phyloP scores from a whole-genome alignment of 2,797 vertebrate species.

The Malacoctenus gilli region DNA sequence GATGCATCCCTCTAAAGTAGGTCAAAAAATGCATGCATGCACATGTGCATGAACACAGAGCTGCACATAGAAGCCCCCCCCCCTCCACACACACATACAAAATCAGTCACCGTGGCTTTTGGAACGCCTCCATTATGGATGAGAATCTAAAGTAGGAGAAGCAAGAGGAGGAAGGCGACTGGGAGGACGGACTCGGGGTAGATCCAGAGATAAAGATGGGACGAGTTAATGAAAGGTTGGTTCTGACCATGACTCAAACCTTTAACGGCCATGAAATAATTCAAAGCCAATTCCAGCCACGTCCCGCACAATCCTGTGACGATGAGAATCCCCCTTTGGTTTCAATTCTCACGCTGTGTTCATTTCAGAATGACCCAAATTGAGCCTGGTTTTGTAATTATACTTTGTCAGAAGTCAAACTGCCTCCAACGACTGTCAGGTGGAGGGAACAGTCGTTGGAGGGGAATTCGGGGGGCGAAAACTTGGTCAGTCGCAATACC shows the following conservation, averaged over 20 bases:
- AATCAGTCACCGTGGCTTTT: slow-evolving; percentile 10
- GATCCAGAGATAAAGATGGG: not conserved
- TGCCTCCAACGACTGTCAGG: no score
- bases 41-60: slow-evolving; percentile 2
- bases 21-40: slow-evolving; percentile 18
- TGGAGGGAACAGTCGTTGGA: no score
- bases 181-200: not conserved
- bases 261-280: no score
- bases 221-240: slow-evolving; percentile 3
- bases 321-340: no score
- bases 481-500: not conserved
- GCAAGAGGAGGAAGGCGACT: not conserved
- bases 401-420: no score
- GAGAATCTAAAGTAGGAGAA: slow-evolving; percentile 22
- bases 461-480: no score
- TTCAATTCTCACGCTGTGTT: no score
- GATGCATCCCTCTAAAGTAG: slow-evolving; percentile 13
- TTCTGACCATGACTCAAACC: no score
- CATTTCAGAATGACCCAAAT: no score
- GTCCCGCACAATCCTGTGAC: no score
- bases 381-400: no score
- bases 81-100: slow-evolving; percentile 4
- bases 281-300: no score
- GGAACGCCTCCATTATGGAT: slow-evolving; percentile 55
- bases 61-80: not conserved